Conservation (phyloP, 2,797 vertebrate genomes). For the Crocodylus rhombifer region DNA sequence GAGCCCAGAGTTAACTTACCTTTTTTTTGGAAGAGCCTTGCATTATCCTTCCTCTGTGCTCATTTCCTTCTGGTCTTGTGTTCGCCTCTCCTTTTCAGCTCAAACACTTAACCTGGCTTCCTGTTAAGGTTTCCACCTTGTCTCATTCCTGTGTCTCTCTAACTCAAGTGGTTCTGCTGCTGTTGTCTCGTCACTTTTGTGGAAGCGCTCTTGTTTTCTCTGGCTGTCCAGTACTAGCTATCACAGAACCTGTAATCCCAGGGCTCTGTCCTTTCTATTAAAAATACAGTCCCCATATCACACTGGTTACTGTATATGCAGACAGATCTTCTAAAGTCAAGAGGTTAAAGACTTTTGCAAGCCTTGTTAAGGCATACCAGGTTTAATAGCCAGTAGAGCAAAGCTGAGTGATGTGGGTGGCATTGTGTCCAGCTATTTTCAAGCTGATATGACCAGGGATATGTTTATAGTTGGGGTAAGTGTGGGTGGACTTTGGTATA, state of each 20-base stretch:
- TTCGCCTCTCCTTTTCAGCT: background rate
- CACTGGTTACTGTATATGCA: background rate
- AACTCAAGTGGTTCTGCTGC: accelerated
- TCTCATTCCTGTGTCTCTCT: background rate
- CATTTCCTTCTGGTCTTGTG: background rate
- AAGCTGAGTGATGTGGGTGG: too few species aligned
- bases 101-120: background rate
- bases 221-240: background rate
- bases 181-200: background rate
- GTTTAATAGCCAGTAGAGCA: too few species aligned
- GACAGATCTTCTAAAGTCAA: background rate
- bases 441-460: background rate
- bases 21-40: background rate
- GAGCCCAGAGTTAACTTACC: background rate
- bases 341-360: background rate
- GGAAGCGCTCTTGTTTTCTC: background rate
- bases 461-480: too few species aligned
- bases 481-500: too few species aligned
- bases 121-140: accelerated
- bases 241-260: background rate
- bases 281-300: constrained; percentile 16
- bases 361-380: too few species aligned
- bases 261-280: background rate
- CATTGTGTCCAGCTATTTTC: background rate
- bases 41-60: background rate